Evolutionary conservation across 2,888 invertebrate species (phyloP), one percentile per base, ranked within the genome.

Genomic region (Helicoverpa assulta): DNA sequence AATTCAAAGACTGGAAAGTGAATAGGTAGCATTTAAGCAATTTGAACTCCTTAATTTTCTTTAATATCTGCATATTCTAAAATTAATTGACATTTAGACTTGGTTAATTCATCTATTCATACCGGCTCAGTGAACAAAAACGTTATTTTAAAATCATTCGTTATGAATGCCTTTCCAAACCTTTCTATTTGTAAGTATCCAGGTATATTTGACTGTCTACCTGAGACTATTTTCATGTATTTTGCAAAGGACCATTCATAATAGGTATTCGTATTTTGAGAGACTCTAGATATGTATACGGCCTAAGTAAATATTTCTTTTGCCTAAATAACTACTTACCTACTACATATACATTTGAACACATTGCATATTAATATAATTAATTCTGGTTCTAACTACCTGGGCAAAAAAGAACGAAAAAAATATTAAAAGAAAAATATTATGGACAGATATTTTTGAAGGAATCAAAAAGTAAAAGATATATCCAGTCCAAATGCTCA

Each of bases 401-500:
- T 26, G 26, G 26, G 26, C 26, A 26, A 26, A 26, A 26, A 26
- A n/a, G n/a, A n/a, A n/a, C n/a, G n/a, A n/a, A n/a, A n/a, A n/a
- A n/a, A n/a, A n/a, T n/a, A n/a, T n/a, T n/a, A n/a, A n/a, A n/a
- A n/a, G n/a, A n/a, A 26, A 4, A 3, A 40, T 10, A 4, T 40
- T 40, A 40, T 40, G 12, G 40, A 3, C 40, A 40, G 12, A 40
- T 40, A 40, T 14, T 40, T 40, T 40, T 3, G 33, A 66, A 26
- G 54, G 67, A 70, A 79, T 72, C 60, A 74, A n/a, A n/a, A n/a
- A n/a, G 63, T 67, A 73, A 75, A 47, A 52, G 67, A 65, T 71
- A 66, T 62, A 56, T 66, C 54, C 43, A 53, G 65, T 66, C 76
- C 71, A 57, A 67, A 61, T 67, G 60, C 53, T 60, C 84, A 79